phyloP scores from a whole-genome alignment of 1,140 invertebrate species.

The Hypothenemus hampei region DNA sequence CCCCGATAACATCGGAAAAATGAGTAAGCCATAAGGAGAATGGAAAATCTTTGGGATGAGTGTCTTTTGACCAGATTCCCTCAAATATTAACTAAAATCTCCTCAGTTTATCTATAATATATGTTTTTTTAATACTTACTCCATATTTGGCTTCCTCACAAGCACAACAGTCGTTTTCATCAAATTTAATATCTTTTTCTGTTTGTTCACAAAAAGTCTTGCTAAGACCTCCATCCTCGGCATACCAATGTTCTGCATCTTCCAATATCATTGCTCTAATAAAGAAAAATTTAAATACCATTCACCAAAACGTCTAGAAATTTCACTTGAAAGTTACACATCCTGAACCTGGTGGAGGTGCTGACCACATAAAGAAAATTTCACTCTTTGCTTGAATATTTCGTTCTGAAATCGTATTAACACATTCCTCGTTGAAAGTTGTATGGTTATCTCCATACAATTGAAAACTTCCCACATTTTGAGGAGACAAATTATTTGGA shows the following conservation, averaged over 20 bases:
- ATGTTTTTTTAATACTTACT: slow-evolving; percentile 48
- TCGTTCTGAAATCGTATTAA: slow-evolving; percentile 78
- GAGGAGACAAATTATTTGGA: slow-evolving; percentile 49
- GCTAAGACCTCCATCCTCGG: slow-evolving; percentile 80
- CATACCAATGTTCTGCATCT: slow-evolving; percentile 76
- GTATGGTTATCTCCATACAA: slow-evolving; percentile 74
- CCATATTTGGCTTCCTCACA: slow-evolving; percentile 90
- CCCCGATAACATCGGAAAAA: slow-evolving; percentile 97
- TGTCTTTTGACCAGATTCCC: slow-evolving; percentile 92
- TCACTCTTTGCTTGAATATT: slow-evolving; percentile 77
- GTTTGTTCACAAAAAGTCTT: slow-evolving; percentile 78
- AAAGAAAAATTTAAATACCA: slow-evolving; percentile 2
- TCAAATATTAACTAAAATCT: slow-evolving; percentile 77
- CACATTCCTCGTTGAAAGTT: slow-evolving; percentile 78
- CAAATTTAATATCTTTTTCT: slow-evolving; percentile 47
- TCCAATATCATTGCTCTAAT: slow-evolving; percentile 84
- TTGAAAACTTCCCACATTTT: slow-evolving; percentile 69
- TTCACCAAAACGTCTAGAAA: neutral
- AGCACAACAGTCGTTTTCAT: slow-evolving; percentile 71
- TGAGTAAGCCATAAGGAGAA: slow-evolving; percentile 85
- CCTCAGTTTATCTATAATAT: neutral
- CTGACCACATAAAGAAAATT: slow-evolving; percentile 86
- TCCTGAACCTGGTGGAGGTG: slow-evolving; percentile 74
- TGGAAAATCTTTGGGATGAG: slow-evolving; percentile 97
- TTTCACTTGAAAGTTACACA: slow-evolving; percentile 74